Evolutionary conservation across 1,140 invertebrate species (phyloP).

Genomic region (Aphelenchoides avenae): DNA sequence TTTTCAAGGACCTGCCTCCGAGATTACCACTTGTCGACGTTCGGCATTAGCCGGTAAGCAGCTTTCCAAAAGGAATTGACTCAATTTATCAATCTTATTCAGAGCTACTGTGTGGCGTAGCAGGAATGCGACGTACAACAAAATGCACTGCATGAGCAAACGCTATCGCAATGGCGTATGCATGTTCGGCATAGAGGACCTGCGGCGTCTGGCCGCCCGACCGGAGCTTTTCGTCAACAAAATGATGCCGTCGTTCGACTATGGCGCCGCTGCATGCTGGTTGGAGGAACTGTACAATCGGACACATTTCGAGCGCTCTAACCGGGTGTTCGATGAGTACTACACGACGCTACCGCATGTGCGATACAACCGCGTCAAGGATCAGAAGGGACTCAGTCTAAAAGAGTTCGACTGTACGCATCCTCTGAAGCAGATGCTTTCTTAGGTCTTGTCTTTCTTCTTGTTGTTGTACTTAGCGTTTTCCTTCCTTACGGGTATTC

Average conservation of each 20-base stretch:
- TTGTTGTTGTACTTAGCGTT: no score
- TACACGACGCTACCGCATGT: no score
- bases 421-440: no score
- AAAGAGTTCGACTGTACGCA: no score
- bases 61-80: not conserved
- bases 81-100: not conserved
- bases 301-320: slow-evolving; percentile 13
- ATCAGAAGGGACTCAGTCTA: no score
- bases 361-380: no score
- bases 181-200: slow-evolving; percentile 24
- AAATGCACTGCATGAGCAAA: slow-evolving; percentile 1
- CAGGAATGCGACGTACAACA: no score
- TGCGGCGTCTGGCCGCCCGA: not conserved
- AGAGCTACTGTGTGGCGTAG: slow-evolving; percentile 16
- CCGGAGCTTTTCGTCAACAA: slow-evolving; percentile 19
- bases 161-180: slow-evolving; percentile 10
- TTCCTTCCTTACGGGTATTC: no score
- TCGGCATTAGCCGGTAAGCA: not conserved
- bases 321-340: no score
- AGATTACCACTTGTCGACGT: not conserved
- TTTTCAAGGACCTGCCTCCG: slow-evolving; percentile 19
- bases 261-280: slow-evolving; percentile 8
- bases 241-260: slow-evolving; percentile 26
- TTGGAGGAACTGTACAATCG: slow-evolving; percentile 15
- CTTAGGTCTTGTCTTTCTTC: no score